Evolutionary conservation across 2,888 invertebrate species (phyloP).

Genomic region (Sarcophaga caerulescens): DNA sequence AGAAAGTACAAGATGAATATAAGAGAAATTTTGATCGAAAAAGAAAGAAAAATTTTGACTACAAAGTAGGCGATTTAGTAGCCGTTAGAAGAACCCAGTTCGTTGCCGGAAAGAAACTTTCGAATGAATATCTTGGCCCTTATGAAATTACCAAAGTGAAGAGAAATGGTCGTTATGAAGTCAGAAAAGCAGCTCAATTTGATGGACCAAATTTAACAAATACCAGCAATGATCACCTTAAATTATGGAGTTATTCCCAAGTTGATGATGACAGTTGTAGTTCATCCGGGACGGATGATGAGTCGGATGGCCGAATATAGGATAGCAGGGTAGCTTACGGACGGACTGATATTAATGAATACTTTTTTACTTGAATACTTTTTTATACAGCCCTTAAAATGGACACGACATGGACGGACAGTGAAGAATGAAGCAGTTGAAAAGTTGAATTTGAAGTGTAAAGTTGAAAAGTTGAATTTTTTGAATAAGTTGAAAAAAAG

Average conservation of each 20-base stretch:
- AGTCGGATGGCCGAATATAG: constrained; percentile 26
- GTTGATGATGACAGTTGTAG: not conserved
- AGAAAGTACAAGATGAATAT: constrained; percentile 43
- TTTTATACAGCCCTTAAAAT: not conserved
- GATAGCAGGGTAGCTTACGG: no score
- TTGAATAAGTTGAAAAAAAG: no score
- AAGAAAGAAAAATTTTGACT: constrained; percentile 51
- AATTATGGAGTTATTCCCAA: constrained; percentile 27
- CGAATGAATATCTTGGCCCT: constrained; percentile 63
- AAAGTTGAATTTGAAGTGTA: no score
- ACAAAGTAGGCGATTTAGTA: constrained; percentile 56
- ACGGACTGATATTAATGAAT: no score
- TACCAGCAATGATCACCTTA: constrained; percentile 33
- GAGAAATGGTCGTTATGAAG: constrained; percentile 52
- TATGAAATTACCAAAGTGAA: constrained; percentile 66
- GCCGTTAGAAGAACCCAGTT: constrained; percentile 42
- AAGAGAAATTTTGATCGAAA: constrained; percentile 58
- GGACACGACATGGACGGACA: no score
- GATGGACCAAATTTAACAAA: constrained; percentile 52
- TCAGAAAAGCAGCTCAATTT: constrained; percentile 55
- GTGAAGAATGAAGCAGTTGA: no score
- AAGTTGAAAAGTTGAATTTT: no score
- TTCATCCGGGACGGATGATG: constrained; percentile 1
- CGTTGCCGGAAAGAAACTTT: constrained; percentile 49
- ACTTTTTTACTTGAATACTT: no score